Percentiles rank a stretch among this genome's conserved stretches.
Conservation (phyloP, 2,113 vertebrate species). For the Sceloporus undulatus region DNA sequence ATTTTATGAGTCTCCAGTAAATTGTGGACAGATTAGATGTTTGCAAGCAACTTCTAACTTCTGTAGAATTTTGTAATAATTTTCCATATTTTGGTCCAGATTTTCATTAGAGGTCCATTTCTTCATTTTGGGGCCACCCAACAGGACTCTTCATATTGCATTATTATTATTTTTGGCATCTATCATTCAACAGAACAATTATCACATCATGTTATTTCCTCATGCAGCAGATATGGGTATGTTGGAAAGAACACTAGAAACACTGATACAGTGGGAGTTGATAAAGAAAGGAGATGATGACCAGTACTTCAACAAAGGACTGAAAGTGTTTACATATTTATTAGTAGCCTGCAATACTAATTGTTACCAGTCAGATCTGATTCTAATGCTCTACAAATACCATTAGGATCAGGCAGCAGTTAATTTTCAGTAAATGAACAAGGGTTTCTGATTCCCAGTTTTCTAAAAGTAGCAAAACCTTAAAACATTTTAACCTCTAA, state of each 20-base stretch:
- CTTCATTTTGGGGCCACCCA: background rate
- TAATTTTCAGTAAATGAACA: background rate
- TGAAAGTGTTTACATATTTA: background rate
- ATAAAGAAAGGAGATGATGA: background rate
- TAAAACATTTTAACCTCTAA: background rate
- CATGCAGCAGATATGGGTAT: background rate
- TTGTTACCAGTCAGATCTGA: background rate
- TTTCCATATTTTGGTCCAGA: constrained; percentile 18
- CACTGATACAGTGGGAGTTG: background rate
- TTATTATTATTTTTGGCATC: background rate
- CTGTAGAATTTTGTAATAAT: background rate
- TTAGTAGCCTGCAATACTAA: background rate
- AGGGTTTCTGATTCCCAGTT: background rate
- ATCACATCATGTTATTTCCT: background rate
- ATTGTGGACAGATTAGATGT: background rate
- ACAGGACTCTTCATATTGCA: background rate
- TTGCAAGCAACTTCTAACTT: background rate
- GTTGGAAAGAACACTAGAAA: background rate
- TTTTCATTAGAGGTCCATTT: background rate
- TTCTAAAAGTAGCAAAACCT: background rate
- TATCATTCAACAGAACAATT: background rate
- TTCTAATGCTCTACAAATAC: background rate
- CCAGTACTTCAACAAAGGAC: background rate
- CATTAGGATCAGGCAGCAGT: background rate
- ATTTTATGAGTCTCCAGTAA: background rate